These are phyloP conservation scores for Ganaspis brasiliensis DNA, from an alignment of 2,888 invertebrate genomes.

Conservation along the genomic window DNA sequence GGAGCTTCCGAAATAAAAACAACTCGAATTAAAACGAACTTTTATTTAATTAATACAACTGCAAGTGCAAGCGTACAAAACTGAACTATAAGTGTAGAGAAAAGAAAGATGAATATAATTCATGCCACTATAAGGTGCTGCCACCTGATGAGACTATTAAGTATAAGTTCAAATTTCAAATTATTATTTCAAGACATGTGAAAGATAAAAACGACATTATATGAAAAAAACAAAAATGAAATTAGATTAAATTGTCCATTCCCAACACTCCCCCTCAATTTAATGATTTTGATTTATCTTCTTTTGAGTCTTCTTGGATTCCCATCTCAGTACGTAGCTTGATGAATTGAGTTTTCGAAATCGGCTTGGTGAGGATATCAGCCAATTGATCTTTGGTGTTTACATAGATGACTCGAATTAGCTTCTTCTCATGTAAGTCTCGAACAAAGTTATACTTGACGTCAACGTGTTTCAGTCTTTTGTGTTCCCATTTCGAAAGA, in stretches of 20 bases:
- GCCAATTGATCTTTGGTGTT: conserved; percentile 43
- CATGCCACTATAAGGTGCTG: too few species aligned
- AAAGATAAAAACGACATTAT: too few species aligned
- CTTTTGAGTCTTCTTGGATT: background rate
- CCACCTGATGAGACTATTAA: too few species aligned
- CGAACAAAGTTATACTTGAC: conserved; percentile 58
- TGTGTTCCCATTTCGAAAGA: conserved; percentile 62
- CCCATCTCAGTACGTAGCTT: background rate
- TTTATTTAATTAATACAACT: too few species aligned
- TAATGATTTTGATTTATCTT: background rate
- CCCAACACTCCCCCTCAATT: conserved; percentile 15
- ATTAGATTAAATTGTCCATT: background rate
- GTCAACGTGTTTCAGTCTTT: conserved; percentile 60
- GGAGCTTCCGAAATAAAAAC: too few species aligned
- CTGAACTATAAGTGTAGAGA: too few species aligned
- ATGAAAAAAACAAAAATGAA: too few species aligned
- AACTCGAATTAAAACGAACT: too few species aligned
- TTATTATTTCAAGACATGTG: too few species aligned
- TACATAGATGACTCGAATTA: conserved; percentile 43
- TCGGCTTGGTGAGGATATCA: conserved; percentile 45
- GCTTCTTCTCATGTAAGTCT: conserved; percentile 45
- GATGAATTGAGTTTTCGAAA: background rate
- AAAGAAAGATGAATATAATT: too few species aligned
- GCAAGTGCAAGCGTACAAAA: too few species aligned
- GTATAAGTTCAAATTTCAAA: too few species aligned